Percentiles rank a stretch among this genome's conserved stretches.
Evolutionary conservation across 2,113 vertebrate genomes (phyloP).

Genomic region (Nasalis larvatus): DNA sequence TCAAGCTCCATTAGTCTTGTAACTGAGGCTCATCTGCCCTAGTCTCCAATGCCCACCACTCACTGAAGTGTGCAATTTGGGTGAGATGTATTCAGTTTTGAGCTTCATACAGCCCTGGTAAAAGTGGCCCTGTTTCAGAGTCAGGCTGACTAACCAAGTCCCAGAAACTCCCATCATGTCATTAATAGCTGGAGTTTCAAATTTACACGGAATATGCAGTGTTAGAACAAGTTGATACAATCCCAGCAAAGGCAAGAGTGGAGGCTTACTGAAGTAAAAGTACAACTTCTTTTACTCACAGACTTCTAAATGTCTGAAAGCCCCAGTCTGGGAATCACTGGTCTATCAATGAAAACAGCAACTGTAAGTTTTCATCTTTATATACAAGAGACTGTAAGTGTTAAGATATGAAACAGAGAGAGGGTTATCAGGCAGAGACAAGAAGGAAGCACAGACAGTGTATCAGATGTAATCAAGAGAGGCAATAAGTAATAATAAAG

Average conservation of each 20-base stretch:
- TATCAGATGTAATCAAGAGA: neutral
- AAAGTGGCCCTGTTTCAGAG: neutral
- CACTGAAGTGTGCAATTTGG: neutral
- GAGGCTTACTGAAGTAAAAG: neutral
- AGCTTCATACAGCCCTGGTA: neutral
- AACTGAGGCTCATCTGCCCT: fast-evolving
- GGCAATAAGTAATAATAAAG: neutral
- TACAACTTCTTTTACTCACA: neutral
- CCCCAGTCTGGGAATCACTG: neutral
- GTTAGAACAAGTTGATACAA: neutral
- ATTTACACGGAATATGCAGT: neutral
- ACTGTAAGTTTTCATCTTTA: neutral
- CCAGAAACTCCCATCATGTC: neutral
- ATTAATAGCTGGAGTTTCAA: neutral
- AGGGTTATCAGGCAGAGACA: neutral
- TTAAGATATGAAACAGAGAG: neutral
- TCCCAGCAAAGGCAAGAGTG: neutral
- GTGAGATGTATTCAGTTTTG: neutral
- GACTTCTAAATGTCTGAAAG: neutral
- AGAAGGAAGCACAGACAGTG: neutral
- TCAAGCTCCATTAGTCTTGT: neutral
- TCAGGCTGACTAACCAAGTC: neutral
- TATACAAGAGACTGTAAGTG: neutral
- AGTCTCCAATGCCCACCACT: neutral
- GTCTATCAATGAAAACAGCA: neutral